phyloP scores from a whole-genome alignment of 2,888 invertebrate species.

The Dryadula phaetusa region DNA sequence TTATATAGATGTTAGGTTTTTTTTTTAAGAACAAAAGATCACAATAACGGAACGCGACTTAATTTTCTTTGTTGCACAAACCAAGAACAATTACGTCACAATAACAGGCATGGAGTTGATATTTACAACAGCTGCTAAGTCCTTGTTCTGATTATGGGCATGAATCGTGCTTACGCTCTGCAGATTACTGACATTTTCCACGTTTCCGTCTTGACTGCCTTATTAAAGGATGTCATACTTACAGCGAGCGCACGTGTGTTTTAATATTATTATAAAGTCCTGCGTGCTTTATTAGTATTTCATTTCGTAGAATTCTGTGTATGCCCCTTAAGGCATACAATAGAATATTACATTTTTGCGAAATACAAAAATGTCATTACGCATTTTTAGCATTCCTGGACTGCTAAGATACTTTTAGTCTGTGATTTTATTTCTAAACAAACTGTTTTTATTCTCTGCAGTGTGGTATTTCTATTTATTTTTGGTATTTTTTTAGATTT shows the following conservation, averaged over 20 bases:
- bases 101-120: conserved; percentile 76
- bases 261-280: conserved; percentile 53
- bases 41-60: conserved; percentile 56
- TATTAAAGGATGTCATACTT: conserved; percentile 79
- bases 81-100: conserved; percentile 77
- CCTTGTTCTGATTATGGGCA: conserved; percentile 83
- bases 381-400: conserved; percentile 14
- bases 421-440: neutral
- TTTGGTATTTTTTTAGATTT: neutral
- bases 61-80: conserved; percentile 76
- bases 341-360: conserved; percentile 23
- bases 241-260: conserved; percentile 63
- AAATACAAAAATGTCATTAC: conserved; percentile 31
- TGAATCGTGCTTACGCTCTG: conserved; percentile 77
- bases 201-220: conserved; percentile 78
- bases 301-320: conserved; percentile 42
- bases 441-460: neutral
- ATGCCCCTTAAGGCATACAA: conserved; percentile 43
- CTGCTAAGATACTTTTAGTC: conserved; percentile 10
- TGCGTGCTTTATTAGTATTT: conserved; percentile 47
- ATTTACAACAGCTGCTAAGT: conserved; percentile 81
- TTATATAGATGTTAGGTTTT: neutral
- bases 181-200: conserved; percentile 82
- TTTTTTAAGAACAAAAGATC: conserved; percentile 50
- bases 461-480: neutral